Evolutionary conservation across 2,113 vertebrate genomes (phyloP).

Genomic region (Triplophysa tibetana): DNA sequence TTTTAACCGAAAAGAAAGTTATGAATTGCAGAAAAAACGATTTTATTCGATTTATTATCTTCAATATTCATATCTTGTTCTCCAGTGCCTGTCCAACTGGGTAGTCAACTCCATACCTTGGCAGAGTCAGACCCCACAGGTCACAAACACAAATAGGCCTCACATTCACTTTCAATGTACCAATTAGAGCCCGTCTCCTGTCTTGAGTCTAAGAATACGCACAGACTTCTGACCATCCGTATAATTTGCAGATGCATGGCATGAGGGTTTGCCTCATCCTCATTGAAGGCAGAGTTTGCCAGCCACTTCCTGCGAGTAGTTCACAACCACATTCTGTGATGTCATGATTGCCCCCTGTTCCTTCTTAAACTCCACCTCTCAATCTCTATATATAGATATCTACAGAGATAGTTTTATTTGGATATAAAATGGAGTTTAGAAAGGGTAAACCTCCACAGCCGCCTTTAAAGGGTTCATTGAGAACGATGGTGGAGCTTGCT

Average conservation of each 20-base stretch:
- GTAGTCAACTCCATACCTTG: conserved; percentile 7
- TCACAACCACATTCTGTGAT: too few relatives aligned
- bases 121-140: background rate
- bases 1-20: too few relatives aligned
- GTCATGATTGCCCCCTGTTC: too few relatives aligned
- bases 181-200: conserved; percentile 15
- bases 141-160: background rate
- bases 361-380: too few relatives aligned
- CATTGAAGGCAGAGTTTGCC: too few relatives aligned
- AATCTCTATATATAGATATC: too few relatives aligned
- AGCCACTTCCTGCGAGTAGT: too few relatives aligned
- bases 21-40: too few relatives aligned
- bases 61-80: too few relatives aligned
- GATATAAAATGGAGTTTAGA: background rate
- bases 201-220: conserved; percentile 4
- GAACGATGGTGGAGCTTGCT: background rate
- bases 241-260: background rate
- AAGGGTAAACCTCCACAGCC: background rate
- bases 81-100: background rate
- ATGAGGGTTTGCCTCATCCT: background rate
- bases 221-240: background rate
- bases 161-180: conserved; percentile 1
- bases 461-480: conserved; percentile 9
- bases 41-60: too few relatives aligned
- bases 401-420: background rate